Evolutionary conservation across 2,888 invertebrate genomes (phyloP).

Genomic region (Labia minor): DNA sequence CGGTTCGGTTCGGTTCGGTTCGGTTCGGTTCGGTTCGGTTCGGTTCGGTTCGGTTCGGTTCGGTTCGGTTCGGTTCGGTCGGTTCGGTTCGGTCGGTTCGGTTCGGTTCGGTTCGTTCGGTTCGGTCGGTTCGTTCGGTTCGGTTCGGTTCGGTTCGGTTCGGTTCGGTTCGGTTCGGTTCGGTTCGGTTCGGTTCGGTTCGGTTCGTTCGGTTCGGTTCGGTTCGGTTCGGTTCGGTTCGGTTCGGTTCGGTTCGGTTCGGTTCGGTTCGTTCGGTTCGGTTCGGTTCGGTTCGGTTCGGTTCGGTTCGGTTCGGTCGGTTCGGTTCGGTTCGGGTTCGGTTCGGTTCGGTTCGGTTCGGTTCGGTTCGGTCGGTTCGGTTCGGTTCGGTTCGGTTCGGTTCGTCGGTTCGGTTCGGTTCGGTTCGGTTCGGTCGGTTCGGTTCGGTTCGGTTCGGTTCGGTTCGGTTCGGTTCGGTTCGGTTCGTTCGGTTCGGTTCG

Average conservation of each 20-base stretch:
- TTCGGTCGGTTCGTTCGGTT: no score
- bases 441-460: conserved; percentile 8
- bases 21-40: neutral
- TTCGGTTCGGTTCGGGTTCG: conserved; percentile 17
- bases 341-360: conserved; percentile 17
- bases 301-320: no score
- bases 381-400: conserved; percentile 15
- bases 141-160: neutral
- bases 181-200: conserved; percentile 15
- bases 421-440: no score
- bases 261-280: no score
- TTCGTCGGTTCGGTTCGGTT: neutral
- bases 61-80: neutral
- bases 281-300: no score
- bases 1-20: conserved; percentile 17
- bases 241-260: conserved; percentile 15
- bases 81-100: neutral
- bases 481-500: neutral
- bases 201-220: no score
- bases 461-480: conserved; percentile 13
- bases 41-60: conserved; percentile 4
- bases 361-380: no score
- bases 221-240: conserved; percentile 15
- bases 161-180: conserved; percentile 18
- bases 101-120: no score